Conservation (phyloP, 1,140 invertebrate genomes). For the Chironomus striatipennis region DNA sequence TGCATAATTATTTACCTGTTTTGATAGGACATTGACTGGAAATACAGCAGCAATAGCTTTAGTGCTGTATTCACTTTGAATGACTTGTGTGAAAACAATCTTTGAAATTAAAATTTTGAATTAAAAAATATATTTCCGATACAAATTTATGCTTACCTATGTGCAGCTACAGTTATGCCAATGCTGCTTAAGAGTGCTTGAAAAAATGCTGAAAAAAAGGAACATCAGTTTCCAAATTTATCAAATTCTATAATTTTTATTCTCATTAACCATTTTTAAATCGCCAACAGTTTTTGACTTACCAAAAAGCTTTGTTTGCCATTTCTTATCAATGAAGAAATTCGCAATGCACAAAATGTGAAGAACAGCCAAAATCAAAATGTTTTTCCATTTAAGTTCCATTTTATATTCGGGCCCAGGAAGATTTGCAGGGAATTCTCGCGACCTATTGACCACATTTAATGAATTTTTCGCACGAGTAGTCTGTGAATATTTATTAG, state of each 20-base stretch:
- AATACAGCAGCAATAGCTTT: constrained; percentile 46
- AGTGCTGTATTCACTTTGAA: constrained; percentile 72
- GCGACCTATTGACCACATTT: neutral
- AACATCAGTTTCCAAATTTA: too few relatives aligned
- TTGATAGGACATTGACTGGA: constrained; percentile 44
- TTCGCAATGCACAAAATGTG: constrained; percentile 60
- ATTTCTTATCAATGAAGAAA: constrained; percentile 29
- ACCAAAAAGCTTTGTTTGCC: neutral
- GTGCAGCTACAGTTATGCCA: constrained; percentile 62
- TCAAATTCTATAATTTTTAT: too few relatives aligned
- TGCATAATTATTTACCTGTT: too few relatives aligned
- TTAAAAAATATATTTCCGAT: too few relatives aligned
- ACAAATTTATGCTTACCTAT: too few relatives aligned
- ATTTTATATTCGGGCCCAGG: constrained; percentile 27
- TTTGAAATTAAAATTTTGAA: too few relatives aligned
- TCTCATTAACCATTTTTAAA: too few relatives aligned
- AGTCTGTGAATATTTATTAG: neutral
- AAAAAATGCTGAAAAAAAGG: too few relatives aligned
- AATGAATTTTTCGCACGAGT: neutral
- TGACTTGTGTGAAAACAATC: constrained; percentile 72
- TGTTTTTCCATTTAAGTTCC: constrained; percentile 67
- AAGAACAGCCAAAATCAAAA: constrained; percentile 54
- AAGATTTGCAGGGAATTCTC: neutral
- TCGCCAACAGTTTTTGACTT: too few relatives aligned
- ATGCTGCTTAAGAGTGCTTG: neutral